These are phyloP conservation scores for Laterallus jamaicensis DNA, from an alignment of 2,113 vertebrate species.

Conservation along the genomic window DNA sequence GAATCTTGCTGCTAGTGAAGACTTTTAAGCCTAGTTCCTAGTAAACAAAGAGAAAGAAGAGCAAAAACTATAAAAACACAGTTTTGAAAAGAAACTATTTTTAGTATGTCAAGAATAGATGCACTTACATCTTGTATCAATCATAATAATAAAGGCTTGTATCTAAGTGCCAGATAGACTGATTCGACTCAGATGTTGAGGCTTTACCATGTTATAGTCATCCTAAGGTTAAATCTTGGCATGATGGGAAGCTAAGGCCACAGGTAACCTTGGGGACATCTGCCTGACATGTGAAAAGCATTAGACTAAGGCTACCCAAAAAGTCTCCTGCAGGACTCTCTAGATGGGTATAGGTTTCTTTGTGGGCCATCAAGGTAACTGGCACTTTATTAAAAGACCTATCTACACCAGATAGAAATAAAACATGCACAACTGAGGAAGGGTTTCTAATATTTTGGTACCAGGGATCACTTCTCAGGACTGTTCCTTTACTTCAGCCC, in stretches of 20 bases:
- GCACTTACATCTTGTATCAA: not conserved
- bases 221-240: not conserved
- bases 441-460: not conserved
- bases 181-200: not conserved
- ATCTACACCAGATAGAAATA: not conserved
- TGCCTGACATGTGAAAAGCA: not conserved
- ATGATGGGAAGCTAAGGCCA: not conserved
- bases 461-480: not conserved
- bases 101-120: not conserved
- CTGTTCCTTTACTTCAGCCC: not conserved
- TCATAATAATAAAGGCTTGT: not conserved
- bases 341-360: not conserved
- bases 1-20: constrained; percentile 75
- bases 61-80: not conserved
- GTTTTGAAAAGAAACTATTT: not conserved
- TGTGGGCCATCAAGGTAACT: not conserved
- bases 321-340: not conserved
- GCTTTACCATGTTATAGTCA: not conserved
- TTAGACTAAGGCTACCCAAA: not conserved
- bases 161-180: not conserved
- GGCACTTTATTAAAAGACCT: not conserved
- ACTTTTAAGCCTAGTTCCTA: constrained; percentile 74
- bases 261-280: not conserved
- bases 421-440: not conserved
- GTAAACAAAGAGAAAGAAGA: constrained; percentile 45